phyloP scores from a whole-genome alignment of 2,888 invertebrate genomes.

The Encarsia formosa region DNA sequence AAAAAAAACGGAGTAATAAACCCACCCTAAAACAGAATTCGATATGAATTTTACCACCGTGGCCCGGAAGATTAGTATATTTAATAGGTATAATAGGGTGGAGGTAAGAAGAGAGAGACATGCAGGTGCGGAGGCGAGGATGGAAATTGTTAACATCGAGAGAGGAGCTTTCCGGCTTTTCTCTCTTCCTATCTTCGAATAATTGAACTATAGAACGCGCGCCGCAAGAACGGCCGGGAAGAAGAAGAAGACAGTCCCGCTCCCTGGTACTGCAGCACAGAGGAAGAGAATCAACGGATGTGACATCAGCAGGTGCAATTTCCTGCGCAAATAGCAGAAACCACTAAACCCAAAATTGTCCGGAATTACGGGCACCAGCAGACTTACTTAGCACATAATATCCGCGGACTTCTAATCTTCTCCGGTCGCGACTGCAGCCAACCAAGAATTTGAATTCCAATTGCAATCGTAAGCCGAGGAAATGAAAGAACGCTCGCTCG shows the following conservation, averaged over 20 bases:
- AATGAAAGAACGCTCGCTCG: slow-evolving; percentile 25
- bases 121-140: too few species aligned
- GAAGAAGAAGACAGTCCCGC: too few species aligned
- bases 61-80: slow-evolving; percentile 16
- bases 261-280: too few species aligned
- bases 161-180: too few species aligned
- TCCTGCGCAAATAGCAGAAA: slow-evolving; percentile 49
- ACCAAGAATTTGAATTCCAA: slow-evolving; percentile 24
- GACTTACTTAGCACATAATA: slow-evolving; percentile 42
- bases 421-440: background rate
- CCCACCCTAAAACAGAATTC: too few species aligned
- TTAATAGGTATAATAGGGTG: background rate
- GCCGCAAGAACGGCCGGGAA: background rate
- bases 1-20: too few species aligned
- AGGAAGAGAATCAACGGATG: slow-evolving; percentile 42
- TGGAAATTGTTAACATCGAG: too few species aligned
- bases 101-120: background rate
- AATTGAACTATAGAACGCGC: slow-evolving; percentile 13
- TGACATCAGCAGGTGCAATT: slow-evolving; percentile 50
- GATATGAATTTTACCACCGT: slow-evolving; percentile 5
- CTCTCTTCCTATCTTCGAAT: too few species aligned
- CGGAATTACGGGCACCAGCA: slow-evolving; percentile 37
- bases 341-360: slow-evolving; percentile 49
- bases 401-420: slow-evolving; percentile 33
- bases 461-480: slow-evolving; percentile 26